These are phyloP conservation scores for Calyptomena viridis DNA, from an alignment of 2,113 vertebrate species.

Conservation along the genomic window DNA sequence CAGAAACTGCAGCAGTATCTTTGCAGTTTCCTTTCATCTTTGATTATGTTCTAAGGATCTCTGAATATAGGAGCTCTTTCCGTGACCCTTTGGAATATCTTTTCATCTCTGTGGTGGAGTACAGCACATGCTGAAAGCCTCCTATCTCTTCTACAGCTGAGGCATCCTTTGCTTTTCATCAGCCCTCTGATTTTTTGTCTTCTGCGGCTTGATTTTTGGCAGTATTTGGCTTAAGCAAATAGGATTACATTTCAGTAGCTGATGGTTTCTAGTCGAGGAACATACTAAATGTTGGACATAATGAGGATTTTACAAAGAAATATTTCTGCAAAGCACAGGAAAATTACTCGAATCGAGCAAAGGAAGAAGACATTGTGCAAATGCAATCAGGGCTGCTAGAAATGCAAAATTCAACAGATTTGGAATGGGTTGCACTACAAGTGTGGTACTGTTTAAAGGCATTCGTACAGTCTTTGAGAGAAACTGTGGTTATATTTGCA, in stretches of 20 bases:
- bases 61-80: constrained; percentile 43
- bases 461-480: constrained; percentile 90
- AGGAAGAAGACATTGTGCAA: constrained; percentile 68
- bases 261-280: constrained; percentile 55
- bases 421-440: constrained; percentile 96
- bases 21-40: constrained; percentile 73
- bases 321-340: constrained; percentile 55
- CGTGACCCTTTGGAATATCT: constrained; percentile 33
- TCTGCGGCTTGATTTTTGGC: constrained; percentile 63
- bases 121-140: constrained; percentile 22
- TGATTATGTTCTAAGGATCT: constrained; percentile 69
- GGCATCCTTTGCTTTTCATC: constrained; percentile 60
- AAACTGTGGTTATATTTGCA: constrained; percentile 94
- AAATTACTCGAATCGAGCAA: constrained; percentile 52
- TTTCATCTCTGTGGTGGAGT: constrained; percentile 22
- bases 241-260: constrained; percentile 65
- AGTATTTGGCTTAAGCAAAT: constrained; percentile 57
- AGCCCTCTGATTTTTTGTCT: constrained; percentile 62
- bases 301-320: constrained; percentile 63
- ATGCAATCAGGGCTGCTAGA: constrained; percentile 69
- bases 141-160: not conserved
- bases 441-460: constrained; percentile 89
- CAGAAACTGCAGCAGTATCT: constrained; percentile 80
- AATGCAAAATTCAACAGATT: constrained; percentile 73
- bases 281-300: constrained; percentile 49